A percentile compares a stretch with the other conserved stretches of the same genome.
These are phyloP conservation scores for Patella caerulea DNA, from an alignment of 2,888 invertebrate genomes.

Conservation along the genomic window DNA sequence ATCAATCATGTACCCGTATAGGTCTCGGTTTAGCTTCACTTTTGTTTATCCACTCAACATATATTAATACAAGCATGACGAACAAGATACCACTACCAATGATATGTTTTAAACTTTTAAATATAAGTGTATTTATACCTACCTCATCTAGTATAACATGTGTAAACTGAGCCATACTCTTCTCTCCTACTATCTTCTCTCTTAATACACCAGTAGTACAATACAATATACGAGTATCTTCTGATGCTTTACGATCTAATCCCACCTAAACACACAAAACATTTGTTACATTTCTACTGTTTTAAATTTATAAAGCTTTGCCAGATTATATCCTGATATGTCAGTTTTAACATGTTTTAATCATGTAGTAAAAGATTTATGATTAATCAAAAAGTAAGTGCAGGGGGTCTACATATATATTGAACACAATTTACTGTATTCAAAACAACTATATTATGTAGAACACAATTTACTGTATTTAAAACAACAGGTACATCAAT, in stretches of 20 bases:
- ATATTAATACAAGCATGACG: not conserved
- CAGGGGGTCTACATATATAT: too few species aligned
- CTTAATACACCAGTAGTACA: conserved; percentile 92
- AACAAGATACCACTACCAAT: not conserved
- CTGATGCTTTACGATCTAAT: conserved; percentile 72
- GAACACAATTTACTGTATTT: too few species aligned
- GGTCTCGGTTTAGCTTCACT: too few species aligned
- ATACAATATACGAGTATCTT: conserved; percentile 85
- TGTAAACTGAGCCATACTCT: conserved; percentile 84
- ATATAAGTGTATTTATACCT: conserved; percentile 11
- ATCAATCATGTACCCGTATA: too few species aligned
- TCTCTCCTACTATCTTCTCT: conserved; percentile 81
- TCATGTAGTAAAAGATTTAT: too few species aligned
- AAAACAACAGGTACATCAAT: too few species aligned
- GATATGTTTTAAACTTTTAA: not conserved
- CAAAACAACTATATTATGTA: not conserved
- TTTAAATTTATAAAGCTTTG: not conserved
- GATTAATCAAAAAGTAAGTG: too few species aligned
- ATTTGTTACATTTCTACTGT: not conserved
- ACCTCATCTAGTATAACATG: conserved; percentile 92
- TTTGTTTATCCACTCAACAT: not conserved
- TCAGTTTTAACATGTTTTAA: not conserved
- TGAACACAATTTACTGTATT: not conserved
- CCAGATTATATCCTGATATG: not conserved
- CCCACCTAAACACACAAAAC: conserved; percentile 57